phyloP scores from a whole-genome alignment of 2,888 invertebrate genomes.

The Troides aeacus region DNA sequence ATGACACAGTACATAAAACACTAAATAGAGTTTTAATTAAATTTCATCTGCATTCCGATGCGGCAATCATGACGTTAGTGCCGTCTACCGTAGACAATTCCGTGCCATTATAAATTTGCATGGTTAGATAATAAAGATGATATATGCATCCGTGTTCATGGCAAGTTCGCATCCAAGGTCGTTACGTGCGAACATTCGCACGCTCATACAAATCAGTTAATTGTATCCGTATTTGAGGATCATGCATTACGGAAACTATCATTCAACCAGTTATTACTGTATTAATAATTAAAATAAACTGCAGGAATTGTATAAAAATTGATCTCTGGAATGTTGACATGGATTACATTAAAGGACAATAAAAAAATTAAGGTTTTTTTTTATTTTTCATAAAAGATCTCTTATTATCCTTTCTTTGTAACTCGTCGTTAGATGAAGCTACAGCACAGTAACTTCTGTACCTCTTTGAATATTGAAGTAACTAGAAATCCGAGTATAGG shows the following conservation, averaged over 20 bases:
- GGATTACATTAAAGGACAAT: too few relatives aligned
- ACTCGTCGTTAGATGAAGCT: too few relatives aligned
- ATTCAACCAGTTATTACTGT: neutral
- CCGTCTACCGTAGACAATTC: constrained; percentile 21
- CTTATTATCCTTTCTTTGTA: too few relatives aligned
- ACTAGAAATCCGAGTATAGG: too few relatives aligned
- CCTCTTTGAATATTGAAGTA: too few relatives aligned
- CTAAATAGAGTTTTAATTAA: constrained; percentile 4
- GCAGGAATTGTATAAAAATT: too few relatives aligned
- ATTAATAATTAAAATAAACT: too few relatives aligned
- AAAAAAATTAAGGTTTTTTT: too few relatives aligned
- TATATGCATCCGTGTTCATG: constrained; percentile 12
- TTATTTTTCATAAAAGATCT: too few relatives aligned
- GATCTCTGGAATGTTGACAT: too few relatives aligned
- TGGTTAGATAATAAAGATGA: constrained; percentile 15
- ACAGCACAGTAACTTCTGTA: too few relatives aligned
- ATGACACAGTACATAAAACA: neutral
- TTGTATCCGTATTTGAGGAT: constrained; percentile 18
- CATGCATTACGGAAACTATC: constrained; percentile 3
- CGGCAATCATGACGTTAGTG: constrained; percentile 7
- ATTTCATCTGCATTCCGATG: constrained; percentile 12
- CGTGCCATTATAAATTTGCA: constrained; percentile 19
- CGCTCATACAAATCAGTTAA: constrained; percentile 6
- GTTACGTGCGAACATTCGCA: constrained; percentile 22
- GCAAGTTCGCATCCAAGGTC: constrained; percentile 21